These are phyloP conservation scores for Mesocricetus auratus DNA, from an alignment of 2,113 vertebrate species.

Conservation along the genomic window DNA sequence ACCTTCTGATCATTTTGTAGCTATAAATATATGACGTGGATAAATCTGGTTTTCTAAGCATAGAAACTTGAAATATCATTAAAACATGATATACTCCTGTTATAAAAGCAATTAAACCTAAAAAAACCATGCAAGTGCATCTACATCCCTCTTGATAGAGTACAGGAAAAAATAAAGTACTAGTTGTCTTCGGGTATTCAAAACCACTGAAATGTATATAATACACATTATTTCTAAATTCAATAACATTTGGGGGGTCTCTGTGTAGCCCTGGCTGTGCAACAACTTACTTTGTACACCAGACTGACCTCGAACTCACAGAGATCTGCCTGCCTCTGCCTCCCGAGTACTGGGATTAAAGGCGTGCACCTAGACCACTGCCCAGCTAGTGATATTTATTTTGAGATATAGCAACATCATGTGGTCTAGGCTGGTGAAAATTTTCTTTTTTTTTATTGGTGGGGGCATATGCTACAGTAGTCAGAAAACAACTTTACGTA, in stretches of 20 bases:
- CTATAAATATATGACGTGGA: not conserved
- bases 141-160: too few relatives aligned
- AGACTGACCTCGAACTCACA: too few relatives aligned
- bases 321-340: too few relatives aligned
- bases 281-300: too few relatives aligned
- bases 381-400: not conserved
- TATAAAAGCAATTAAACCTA: not conserved
- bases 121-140: too few relatives aligned
- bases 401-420: not conserved
- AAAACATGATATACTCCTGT: not conserved
- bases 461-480: not conserved
- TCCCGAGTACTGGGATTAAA: not conserved
- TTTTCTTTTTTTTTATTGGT: not conserved
- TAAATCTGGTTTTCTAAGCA: slow-evolving; percentile 30
- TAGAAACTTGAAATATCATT: not conserved
- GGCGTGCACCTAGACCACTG: not conserved
- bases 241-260: not conserved
- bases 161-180: too few relatives aligned
- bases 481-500: not conserved
- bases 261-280: too few relatives aligned
- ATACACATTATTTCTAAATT: not conserved
- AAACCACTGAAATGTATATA: too few relatives aligned
- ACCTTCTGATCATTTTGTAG: slow-evolving; percentile 26
- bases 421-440: not conserved
- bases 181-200: too few relatives aligned